Conservation (phyloP, 2,888 invertebrate genomes). For the Phortica okadai region DNA sequence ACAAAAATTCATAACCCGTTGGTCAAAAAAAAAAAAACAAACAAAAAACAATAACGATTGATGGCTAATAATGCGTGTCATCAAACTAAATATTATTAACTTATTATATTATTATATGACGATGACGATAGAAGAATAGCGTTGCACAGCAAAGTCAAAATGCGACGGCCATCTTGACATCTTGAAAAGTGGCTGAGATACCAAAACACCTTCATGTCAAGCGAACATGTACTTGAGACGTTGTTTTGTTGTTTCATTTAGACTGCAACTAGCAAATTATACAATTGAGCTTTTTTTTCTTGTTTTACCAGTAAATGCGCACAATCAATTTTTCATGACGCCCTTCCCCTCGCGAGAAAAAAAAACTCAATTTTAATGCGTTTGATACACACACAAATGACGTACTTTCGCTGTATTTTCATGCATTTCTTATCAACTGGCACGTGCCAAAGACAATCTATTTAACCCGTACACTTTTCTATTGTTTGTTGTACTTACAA, state of each 20-base stretch:
- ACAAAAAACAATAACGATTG: neutral
- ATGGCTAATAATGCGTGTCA: neutral
- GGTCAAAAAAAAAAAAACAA: neutral
- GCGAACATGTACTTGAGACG: neutral
- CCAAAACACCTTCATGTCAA: neutral
- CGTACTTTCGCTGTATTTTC: neutral
- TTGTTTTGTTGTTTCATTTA: neutral
- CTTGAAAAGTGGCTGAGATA: neutral
- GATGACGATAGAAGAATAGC: neutral
- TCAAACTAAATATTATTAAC: neutral
- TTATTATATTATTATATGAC: too few relatives aligned
- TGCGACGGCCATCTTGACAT: conserved; percentile 73
- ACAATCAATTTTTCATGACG: conserved; percentile 19
- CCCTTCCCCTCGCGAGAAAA: neutral
- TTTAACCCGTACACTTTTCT: neutral
- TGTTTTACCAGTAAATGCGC: conserved; percentile 22
- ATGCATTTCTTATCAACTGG: neutral
- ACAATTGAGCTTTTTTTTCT: conserved; percentile 17
- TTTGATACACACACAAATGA: conserved; percentile 2
- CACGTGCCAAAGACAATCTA: neutral
- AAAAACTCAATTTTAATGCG: conserved; percentile 4
- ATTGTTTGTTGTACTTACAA: neutral
- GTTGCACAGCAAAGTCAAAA: conserved; percentile 17
- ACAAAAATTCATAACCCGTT: neutral
- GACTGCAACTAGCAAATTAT: conserved; percentile 8